Percentiles rank a stretch among this genome's conserved stretches.
Evolutionary conservation across 2,797 vertebrate genomes (phyloP).

Genomic region (Lutra lutra): DNA sequence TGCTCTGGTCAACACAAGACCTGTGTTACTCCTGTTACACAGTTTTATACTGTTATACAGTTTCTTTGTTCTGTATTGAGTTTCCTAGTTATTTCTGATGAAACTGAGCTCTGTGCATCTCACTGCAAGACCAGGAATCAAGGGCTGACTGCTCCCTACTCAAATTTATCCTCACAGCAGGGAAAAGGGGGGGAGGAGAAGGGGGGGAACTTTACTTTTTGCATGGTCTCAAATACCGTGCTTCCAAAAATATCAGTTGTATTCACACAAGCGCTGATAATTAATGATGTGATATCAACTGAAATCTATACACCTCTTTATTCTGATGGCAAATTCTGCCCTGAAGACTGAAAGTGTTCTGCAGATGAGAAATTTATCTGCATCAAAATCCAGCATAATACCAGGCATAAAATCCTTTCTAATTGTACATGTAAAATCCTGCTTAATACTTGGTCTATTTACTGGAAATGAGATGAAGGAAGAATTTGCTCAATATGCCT

Average conservation of each 20-base stretch:
- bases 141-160: background rate
- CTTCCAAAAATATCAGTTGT: background rate
- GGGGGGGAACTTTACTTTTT: background rate
- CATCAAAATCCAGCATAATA: conserved; percentile 72
- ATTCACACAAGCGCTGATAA: background rate
- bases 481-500: conserved; percentile 11
- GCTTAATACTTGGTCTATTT: conserved; percentile 55
- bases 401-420: conserved; percentile 68
- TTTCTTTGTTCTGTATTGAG: background rate
- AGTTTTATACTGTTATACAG: background rate
- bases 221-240: conserved; percentile 4
- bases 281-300: conserved; percentile 4
- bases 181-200: background rate
- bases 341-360: conserved; percentile 37
- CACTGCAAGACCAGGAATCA: background rate
- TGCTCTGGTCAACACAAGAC: background rate
- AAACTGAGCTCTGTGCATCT: background rate
- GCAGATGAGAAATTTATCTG: conserved; percentile 67
- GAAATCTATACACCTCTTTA: conserved; percentile 37
- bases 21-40: background rate
- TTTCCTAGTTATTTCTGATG: background rate
- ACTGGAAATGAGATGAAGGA: conserved; percentile 60
- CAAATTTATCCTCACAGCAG: background rate
- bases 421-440: conserved; percentile 75
- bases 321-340: conserved; percentile 24